phyloP scores from a whole-genome alignment of 2,113 vertebrate species.

The Gasterosteus aculeatus region DNA sequence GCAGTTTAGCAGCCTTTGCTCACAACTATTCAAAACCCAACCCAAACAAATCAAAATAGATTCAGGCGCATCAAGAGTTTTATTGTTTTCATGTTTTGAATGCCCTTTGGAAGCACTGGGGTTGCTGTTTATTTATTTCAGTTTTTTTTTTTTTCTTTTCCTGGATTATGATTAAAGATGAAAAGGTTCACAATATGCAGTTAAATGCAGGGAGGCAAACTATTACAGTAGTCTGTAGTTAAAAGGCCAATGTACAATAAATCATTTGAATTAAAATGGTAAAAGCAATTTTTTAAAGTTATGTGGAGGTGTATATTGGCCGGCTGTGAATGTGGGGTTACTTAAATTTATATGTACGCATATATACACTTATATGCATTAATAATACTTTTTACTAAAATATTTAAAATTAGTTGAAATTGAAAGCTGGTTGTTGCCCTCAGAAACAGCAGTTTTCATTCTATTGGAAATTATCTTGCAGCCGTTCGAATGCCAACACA shows the following conservation, averaged over 20 bases:
- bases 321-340: neutral
- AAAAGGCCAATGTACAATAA: neutral
- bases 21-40: neutral
- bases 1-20: neutral
- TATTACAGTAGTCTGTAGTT: neutral
- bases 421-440: neutral
- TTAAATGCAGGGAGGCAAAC: neutral
- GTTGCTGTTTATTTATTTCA: neutral
- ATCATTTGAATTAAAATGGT: neutral
- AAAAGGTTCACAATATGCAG: neutral
- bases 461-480: neutral
- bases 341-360: neutral
- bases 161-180: neutral
- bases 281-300: neutral
- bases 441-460: neutral
- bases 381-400: neutral
- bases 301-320: neutral
- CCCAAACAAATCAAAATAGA: neutral
- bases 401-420: neutral
- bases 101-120: neutral
- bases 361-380: neutral
- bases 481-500: neutral
- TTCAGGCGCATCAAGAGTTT: neutral
- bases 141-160: too few relatives aligned
- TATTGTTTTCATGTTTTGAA: neutral